Percentiles rank a stretch among this genome's conserved stretches.
These are phyloP conservation scores for Bubo blakistoni DNA, from an alignment of 2,113 vertebrate species.

Conservation along the genomic window DNA sequence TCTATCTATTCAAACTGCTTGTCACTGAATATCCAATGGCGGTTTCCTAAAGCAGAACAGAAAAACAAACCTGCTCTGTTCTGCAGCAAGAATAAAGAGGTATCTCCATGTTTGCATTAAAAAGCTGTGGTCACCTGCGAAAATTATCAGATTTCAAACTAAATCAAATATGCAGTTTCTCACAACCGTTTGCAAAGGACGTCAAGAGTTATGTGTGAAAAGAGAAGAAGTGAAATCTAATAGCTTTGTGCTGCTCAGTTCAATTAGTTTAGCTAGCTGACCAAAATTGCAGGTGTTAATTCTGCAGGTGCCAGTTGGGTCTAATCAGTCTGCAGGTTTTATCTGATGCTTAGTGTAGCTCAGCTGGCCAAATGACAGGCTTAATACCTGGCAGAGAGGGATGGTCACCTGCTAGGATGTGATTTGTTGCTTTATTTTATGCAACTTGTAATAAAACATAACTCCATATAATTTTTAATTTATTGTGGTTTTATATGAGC, in stretches of 20 bases:
- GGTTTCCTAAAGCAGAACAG: neutral
- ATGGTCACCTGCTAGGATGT: slow-evolving; percentile 41
- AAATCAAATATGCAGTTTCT: slow-evolving; percentile 49
- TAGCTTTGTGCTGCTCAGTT: slow-evolving; percentile 13
- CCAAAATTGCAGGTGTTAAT: slow-evolving; percentile 56
- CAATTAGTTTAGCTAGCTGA: slow-evolving; percentile 47
- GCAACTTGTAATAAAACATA: neutral
- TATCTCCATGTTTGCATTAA: slow-evolving; percentile 26
- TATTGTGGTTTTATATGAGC: neutral
- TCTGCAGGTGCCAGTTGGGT: slow-evolving; percentile 50
- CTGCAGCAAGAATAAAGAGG: neutral
- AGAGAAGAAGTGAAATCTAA: slow-evolving; percentile 38
- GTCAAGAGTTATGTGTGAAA: slow-evolving; percentile 55
- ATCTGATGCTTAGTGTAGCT: slow-evolving; percentile 27
- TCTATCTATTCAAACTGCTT: slow-evolving; percentile 39
- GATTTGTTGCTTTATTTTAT: slow-evolving; percentile 13
- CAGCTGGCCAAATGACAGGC: neutral
- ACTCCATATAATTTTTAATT: neutral
- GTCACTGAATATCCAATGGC: slow-evolving; percentile 40
- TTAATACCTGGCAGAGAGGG: slow-evolving; percentile 20
- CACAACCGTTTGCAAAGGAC: slow-evolving; percentile 40
- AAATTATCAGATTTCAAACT: slow-evolving; percentile 43
- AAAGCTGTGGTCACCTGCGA: slow-evolving; percentile 27
- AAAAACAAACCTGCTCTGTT: neutral
- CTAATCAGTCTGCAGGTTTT: slow-evolving; percentile 48